A percentile compares a stretch with the other conserved stretches of the same genome.
Conservation (phyloP, 2,888 invertebrate genomes). For the Rhagium mordax region DNA sequence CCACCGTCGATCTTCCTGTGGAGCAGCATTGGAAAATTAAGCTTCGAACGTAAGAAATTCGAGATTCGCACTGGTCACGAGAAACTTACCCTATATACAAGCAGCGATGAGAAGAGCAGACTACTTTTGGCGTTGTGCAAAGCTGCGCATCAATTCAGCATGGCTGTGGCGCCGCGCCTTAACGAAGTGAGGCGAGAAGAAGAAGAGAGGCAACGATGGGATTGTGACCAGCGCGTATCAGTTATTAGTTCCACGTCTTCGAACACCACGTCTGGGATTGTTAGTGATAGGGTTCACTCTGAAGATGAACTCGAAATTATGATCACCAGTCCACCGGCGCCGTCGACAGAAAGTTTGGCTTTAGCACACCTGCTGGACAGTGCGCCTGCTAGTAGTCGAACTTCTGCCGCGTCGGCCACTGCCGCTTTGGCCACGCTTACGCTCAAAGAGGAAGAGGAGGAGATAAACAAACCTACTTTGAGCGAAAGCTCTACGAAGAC, state of each 20-base stretch:
- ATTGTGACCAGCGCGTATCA: constrained; percentile 68
- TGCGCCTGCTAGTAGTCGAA: constrained; percentile 74
- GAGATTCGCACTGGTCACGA: constrained; percentile 94
- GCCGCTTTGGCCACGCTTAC: constrained; percentile 70
- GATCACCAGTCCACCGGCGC: constrained; percentile 88
- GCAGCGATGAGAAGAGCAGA: constrained; percentile 95
- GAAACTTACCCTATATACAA: constrained; percentile 91
- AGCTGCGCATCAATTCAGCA: constrained; percentile 95
- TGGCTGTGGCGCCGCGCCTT: constrained; percentile 90
- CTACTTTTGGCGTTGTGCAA: constrained; percentile 74
- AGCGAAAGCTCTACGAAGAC: constrained; percentile 74
- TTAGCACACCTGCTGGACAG: constrained; percentile 83
- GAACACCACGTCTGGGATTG: constrained; percentile 97
- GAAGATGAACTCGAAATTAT: constrained; percentile 94
- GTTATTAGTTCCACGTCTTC: constrained; percentile 91
- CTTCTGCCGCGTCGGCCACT: constrained; percentile 71
- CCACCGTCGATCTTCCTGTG: constrained; percentile 89
- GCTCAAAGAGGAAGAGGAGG: constrained; percentile 65
- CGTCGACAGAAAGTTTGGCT: constrained; percentile 88
- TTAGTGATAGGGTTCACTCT: constrained; percentile 93
- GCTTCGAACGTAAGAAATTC: constrained; percentile 98
- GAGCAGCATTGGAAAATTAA: constrained; percentile 95
- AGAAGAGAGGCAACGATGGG: constrained; percentile 78
- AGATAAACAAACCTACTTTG: constrained; percentile 69
- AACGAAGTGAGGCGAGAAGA: constrained; percentile 87